phyloP scores from a whole-genome alignment of 2,113 vertebrate genomes.

The Notechis scutatus region DNA sequence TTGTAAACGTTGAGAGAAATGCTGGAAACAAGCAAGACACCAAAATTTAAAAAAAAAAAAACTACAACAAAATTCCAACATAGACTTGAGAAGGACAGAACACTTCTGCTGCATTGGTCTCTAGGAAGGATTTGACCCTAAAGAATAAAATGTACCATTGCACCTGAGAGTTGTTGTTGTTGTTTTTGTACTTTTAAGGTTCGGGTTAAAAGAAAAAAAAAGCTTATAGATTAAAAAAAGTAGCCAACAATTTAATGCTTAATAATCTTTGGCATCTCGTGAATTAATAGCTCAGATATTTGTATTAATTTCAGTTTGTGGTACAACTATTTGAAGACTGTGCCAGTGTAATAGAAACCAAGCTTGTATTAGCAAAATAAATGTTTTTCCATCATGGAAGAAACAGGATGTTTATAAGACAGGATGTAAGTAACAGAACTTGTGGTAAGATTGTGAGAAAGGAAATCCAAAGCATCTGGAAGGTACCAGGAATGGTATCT shows the following conservation, averaged over 20 bases:
- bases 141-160: neutral
- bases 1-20: constrained; percentile 92
- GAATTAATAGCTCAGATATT: neutral
- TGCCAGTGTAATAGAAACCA: neutral
- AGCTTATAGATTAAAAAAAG: neutral
- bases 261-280: neutral
- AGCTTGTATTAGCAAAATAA: neutral
- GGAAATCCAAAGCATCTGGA: neutral
- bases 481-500: neutral
- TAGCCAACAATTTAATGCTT: neutral
- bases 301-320: neutral
- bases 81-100: neutral
- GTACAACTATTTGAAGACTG: neutral
- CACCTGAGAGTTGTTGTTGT: neutral
- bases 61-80: constrained; percentile 5
- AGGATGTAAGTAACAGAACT: neutral
- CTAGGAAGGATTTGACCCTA: neutral
- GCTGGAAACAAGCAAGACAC: constrained; percentile 66
- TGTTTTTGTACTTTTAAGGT: neutral
- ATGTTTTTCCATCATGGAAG: neutral
- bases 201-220: neutral
- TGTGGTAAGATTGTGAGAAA: neutral
- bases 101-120: neutral
- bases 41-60: neutral
- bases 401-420: neutral